Base-by-base conservation (phyloP, 2,888 invertebrate species). In the Hermaeophaga mercurialis region DNA sequence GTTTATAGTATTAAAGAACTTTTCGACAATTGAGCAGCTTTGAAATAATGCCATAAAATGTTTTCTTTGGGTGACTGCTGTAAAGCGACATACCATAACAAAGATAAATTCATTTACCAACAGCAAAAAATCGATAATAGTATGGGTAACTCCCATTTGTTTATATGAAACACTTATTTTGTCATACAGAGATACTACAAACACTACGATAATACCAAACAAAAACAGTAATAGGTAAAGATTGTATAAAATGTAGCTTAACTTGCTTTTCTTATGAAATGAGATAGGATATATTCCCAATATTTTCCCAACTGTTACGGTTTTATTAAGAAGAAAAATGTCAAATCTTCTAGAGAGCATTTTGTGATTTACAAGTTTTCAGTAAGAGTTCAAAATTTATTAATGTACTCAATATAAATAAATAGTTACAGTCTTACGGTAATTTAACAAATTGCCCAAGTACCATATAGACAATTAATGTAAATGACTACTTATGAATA, bases 51-150 rank as follows among this genome's bases (percentile, higher is more conserved):
- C n/a, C 2, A 18, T 2, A 22, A 3, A 39, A 3, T 4, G 7
- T 39, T 39, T 18, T 6, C 12, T 1, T 19, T 39, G 18, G 6
- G 11, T 19, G 8, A 39, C 1, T 1, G 22, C 11, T n/a, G n/a
- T 9, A 18, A 39, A 8, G 9, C 39, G 12, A 19, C 19, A 19
- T n/a, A 39, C n/a, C 1, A 19, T 19, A 5, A 39, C 15, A 39
- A 39, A 39, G 5, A 39, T 18, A 12, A 39, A 18, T 19, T 39
- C 39, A n/a, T n/a, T n/a, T n/a, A n/a, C n/a, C n/a, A n/a, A n/a
- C 2, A 19, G 3, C 1, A 39, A 18, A 18, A 39, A 19, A 4
- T 3, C 19, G 9, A 39, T 39, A 22, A 39, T 11, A 15, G 2
- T 18, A 22, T 39, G 7, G 15, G 38, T 38, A n/a, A 38, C 9